phyloP scores from a whole-genome alignment of 2,113 vertebrate species.

The Acrocephalus arundinaceus region DNA sequence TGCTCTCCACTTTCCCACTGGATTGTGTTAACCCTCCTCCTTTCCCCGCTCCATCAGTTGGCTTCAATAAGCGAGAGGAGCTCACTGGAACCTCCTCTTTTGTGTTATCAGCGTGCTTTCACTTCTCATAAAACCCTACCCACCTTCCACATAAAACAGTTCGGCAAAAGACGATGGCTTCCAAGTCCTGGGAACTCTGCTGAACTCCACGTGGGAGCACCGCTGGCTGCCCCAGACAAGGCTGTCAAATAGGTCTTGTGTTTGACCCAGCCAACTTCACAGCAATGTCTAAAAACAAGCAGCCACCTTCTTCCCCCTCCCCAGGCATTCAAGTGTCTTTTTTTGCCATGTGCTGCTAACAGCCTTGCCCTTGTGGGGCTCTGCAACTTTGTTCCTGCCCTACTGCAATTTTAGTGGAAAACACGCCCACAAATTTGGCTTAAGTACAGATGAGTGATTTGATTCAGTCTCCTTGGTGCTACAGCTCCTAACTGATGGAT shows the following conservation, averaged over 20 bases:
- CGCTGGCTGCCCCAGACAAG: background rate
- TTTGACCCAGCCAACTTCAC: background rate
- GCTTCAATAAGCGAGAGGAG: slow-evolving; percentile 6
- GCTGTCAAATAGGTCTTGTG: background rate
- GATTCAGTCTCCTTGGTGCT: background rate
- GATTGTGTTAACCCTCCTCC: slow-evolving; percentile 37
- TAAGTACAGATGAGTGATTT: background rate
- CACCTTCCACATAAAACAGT: background rate
- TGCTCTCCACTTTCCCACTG: slow-evolving; percentile 5
- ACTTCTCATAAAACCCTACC: slow-evolving; percentile 23
- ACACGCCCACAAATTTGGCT: background rate
- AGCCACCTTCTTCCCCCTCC: background rate
- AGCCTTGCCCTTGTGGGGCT: rapidly evolving
- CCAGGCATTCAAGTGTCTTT: background rate
- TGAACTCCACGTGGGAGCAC: background rate
- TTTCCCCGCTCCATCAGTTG: slow-evolving; percentile 49
- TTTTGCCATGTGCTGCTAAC: background rate
- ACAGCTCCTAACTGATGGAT: slow-evolving; percentile 5
- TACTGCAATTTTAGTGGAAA: background rate
- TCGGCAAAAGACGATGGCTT: background rate
- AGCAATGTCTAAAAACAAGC: background rate
- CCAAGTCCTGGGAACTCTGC: background rate
- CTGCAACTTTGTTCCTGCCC: background rate
- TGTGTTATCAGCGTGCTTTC: background rate
- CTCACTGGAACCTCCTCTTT: slow-evolving; percentile 40